Evolutionary conservation across 30 jellyfish, hydroid and myxozoan genomes (phyloP), one percentile per base, ranked within the genome.

Genomic region (Rhopilema esculentum): DNA sequence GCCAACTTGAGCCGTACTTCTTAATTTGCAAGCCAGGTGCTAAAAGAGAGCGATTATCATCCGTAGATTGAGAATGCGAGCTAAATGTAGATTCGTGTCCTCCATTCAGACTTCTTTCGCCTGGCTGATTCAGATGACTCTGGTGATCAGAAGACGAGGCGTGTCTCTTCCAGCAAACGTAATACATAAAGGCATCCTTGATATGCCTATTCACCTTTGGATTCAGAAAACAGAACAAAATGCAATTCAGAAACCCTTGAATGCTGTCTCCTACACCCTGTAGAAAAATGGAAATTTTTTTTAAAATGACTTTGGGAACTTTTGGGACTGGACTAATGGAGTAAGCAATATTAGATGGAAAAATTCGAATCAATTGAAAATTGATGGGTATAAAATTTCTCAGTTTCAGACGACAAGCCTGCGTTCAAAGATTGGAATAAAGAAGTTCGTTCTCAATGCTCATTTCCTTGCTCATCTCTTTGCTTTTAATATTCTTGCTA

Each of bases 221-320:
- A 16, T 97, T 94, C 87, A 88, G 85, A 62, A 77, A 33, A 66
- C 99, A 94, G 83, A 94, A 94, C 72, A 94, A 68, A 63, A 94
- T 49, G 86, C 97, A 90, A 75, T 94, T 94, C 72, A 94, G 91
- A 53, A 75, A 73, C 15, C 99, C 99, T 79, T 89, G 97, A 0
- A 82, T 72, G 53, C 93, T 94, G 82, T 89, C 97, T 26, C 99
- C 99, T 8, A 94, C 69, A 8, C 97, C 97, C 99, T 94, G 72
- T 4, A 76, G n/a, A 40, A 62, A 27, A 77, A 79, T 40, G 69
- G 40, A 4, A 7, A 12, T 12, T 40, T 6, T 40, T 40, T n/a
- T n/a, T n/a, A n/a, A n/a, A n/a, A n/a, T n/a, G n/a, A n/a, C n/a
- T n/a, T n/a, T n/a, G n/a, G n/a, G n/a, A n/a, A n/a, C n/a, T n/a